phyloP scores from a whole-genome alignment of 2,797 vertebrate species.

The Carduelis carduelis region DNA sequence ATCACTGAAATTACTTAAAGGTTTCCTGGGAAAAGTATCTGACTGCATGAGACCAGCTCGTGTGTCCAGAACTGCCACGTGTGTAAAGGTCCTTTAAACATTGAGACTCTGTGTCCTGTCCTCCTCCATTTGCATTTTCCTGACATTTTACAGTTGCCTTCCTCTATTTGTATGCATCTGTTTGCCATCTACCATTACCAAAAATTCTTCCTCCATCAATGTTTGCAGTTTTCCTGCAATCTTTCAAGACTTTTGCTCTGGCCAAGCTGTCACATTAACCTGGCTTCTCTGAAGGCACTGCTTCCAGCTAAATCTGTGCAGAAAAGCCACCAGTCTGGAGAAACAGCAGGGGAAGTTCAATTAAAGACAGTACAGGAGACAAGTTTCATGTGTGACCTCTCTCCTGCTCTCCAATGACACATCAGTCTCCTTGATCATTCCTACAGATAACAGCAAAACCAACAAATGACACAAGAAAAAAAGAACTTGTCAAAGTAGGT shows the following conservation, averaged over 20 bases:
- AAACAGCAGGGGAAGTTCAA: constrained; percentile 21
- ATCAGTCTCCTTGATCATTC: constrained; percentile 20
- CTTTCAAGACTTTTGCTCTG: neutral
- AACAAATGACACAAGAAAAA: constrained; percentile 9
- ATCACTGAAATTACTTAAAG: neutral
- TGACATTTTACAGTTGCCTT: neutral
- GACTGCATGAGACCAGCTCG: neutral
- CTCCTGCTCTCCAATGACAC: neutral
- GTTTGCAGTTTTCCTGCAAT: neutral
- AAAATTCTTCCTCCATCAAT: neutral
- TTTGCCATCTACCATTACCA: neutral
- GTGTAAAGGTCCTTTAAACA: neutral
- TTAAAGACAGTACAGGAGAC: neutral
- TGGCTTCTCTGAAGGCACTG: neutral
- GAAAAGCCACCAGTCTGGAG: neutral
- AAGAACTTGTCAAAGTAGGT: neutral
- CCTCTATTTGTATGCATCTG: neutral
- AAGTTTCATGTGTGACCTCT: neutral
- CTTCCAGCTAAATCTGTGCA: neutral
- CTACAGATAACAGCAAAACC: neutral
- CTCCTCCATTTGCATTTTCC: neutral
- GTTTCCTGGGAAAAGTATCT: neutral
- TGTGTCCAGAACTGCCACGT: neutral
- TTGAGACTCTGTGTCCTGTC: neutral
- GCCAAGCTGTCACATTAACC: neutral